Conservation (phyloP, 2,888 invertebrate species). For the Gisinianus flammeolus region DNA sequence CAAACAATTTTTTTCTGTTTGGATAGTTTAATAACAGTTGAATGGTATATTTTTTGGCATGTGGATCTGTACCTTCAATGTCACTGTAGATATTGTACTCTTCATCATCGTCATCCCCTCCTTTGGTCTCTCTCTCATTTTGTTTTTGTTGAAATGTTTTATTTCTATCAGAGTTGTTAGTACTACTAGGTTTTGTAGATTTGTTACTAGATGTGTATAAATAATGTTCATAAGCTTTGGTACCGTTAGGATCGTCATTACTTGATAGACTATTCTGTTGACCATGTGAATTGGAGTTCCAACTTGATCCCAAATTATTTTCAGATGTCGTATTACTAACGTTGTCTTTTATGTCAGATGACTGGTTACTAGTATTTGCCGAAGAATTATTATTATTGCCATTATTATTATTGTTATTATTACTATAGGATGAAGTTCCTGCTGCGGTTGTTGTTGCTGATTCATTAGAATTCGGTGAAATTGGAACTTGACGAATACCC, state of each 20-base stretch:
- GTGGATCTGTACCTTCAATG: constrained; percentile 66
- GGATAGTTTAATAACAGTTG: neutral
- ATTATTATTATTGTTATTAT: constrained; percentile 21
- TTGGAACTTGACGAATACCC: constrained; percentile 30
- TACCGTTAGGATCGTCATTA: constrained; percentile 23
- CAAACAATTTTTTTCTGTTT: neutral
- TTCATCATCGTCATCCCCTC: constrained; percentile 59
- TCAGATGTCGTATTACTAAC: neutral
- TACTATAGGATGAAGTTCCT: neutral
- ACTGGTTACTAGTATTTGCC: neutral
- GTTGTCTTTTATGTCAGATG: neutral
- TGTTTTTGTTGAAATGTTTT: neutral
- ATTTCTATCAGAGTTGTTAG: neutral
- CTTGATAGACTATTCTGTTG: neutral
- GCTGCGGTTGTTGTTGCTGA: constrained; percentile 10
- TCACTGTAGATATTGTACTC: constrained; percentile 71
- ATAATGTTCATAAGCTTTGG: constrained; percentile 37
- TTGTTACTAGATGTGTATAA: constrained; percentile 9
- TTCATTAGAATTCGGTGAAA: constrained; percentile 30
- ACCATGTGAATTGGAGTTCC: constrained; percentile 15
- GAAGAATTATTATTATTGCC: constrained; percentile 14
- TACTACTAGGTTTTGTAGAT: neutral
- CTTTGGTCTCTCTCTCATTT: neutral
- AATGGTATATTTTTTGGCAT: too few relatives aligned
- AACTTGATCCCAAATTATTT: neutral